Base-by-base conservation (phyloP, 2,797 vertebrate genomes). In the Avahi laniger region DNA sequence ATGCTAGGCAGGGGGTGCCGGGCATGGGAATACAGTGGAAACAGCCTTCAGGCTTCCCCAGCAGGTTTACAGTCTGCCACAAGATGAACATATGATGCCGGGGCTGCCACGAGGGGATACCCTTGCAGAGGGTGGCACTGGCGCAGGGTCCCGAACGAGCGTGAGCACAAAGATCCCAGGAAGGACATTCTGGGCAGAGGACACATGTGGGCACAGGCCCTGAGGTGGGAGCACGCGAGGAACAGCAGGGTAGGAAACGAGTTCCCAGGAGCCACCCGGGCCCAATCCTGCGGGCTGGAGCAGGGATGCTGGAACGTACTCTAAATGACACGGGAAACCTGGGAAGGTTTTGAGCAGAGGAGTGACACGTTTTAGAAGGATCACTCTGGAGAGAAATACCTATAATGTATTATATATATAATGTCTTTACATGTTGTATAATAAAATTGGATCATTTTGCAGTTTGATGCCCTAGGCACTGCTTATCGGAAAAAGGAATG, bases 401-500 rank as follows among this genome's bases (percentile, higher is more conserved):
- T 33, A 57, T 41, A 38, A 38, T 5, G 59, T 46, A 61, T 2
- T 46, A 61, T 2, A 72, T 0, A 22, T 18, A 8, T 17, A 65
- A n/a, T 18, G 30, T 35, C 63, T 69, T 67, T 28, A 24, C 43
- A 67, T 57, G n/a, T 17, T 84, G 15, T 11, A 14, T 41, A 59
- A 69, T n/a, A 82, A 50, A 75, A 82, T 17, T 22, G n/a, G 52
- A 83, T 54, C 46, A 41, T 82, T 84, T 28, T 69, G 12, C 52
- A 63, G n/a, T 59, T 87, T 63, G 43, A 48, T 69, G 79, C 30
- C 43, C 24, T 48, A 9, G 46, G 24, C 22, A 24, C 48, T 57
- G 57, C 30, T 50, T 92, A 81, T 67, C 90, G 85, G 63, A 59
- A 41, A 65, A 76, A 92, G 24, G 30, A 91, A 41, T 52, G 35